Evolutionary conservation across 2,888 invertebrate species (phyloP).

Genomic region (Gerosis bhagava): DNA sequence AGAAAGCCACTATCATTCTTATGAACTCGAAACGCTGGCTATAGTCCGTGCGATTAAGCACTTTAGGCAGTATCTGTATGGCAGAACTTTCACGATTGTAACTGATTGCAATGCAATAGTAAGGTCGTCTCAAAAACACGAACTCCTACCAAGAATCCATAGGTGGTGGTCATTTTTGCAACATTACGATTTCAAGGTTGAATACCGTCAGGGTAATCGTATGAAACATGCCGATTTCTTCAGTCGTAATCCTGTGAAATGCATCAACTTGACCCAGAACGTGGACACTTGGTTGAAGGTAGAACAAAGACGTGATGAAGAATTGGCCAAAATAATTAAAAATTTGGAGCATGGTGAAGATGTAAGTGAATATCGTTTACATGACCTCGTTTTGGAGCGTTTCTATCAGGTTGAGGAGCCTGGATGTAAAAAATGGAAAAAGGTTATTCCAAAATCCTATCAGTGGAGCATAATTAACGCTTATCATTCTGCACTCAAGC

Average conservation of each 20-base stretch:
- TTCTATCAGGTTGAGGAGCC: not conserved
- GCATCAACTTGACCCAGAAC: not conserved
- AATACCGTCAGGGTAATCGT: conserved; percentile 32
- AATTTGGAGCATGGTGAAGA: no score
- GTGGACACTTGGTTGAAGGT: not conserved
- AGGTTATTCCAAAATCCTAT: not conserved
- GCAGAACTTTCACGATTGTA: conserved; percentile 32
- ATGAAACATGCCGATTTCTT: conserved; percentile 33
- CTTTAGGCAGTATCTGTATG: conserved; percentile 40
- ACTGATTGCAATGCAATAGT: conserved; percentile 42
- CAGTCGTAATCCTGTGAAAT: conserved; percentile 33
- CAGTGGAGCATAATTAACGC: conserved; percentile 2
- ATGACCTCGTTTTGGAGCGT: not conserved
- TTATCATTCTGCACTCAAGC: not conserved
- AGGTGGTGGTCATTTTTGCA: conserved; percentile 44
- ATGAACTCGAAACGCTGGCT: conserved; percentile 36
- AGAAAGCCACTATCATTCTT: conserved; percentile 35
- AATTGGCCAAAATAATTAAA: no score
- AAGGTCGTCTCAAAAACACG: conserved; percentile 40
- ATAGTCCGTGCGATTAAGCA: conserved; percentile 39
- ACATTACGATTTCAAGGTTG: conserved; percentile 35
- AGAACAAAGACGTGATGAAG: not conserved
- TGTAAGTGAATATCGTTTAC: no score
- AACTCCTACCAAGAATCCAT: conserved; percentile 38
- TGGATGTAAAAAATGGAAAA: not conserved